These are phyloP conservation scores for Bungarus multicinctus DNA, from an alignment of 2,113 vertebrate genomes.

Conservation along the genomic window DNA sequence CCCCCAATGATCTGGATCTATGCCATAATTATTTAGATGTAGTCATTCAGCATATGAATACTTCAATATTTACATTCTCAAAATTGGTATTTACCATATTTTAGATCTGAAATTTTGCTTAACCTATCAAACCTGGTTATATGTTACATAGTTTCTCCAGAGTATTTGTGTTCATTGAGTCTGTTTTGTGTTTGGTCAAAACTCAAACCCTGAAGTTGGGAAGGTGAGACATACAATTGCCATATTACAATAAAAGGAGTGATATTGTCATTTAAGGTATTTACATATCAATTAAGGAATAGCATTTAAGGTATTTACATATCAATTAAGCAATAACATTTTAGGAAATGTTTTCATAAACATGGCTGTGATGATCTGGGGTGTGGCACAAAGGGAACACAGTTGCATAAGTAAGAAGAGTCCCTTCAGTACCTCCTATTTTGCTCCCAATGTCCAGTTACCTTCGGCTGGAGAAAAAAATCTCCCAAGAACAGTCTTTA, in stretches of 20 bases:
- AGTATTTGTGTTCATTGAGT: neutral
- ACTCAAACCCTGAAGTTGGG: neutral
- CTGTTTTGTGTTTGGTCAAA: neutral
- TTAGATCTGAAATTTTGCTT: neutral
- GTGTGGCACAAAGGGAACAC: too few species aligned
- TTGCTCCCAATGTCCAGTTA: too few species aligned
- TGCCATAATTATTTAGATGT: neutral
- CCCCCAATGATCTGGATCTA: too few species aligned
- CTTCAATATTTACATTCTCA: neutral
- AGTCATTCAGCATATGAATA: neutral
- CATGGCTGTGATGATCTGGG: neutral
- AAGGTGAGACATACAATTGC: neutral
- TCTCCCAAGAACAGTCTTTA: too few species aligned
- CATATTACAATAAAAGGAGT: neutral
- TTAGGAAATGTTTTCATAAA: neutral
- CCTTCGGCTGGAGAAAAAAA: too few species aligned
- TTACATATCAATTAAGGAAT: too few species aligned
- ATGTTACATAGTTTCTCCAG: neutral
- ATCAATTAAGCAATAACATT: neutral
- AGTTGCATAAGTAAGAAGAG: too few species aligned
- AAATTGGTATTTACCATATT: neutral
- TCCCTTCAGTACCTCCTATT: too few species aligned
- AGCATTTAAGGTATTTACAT: neutral
- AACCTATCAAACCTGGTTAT: neutral
- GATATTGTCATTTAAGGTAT: too few species aligned